Evolutionary conservation across 2,888 invertebrate species (phyloP), one percentile per base, ranked within the genome.

Genomic region (Sarcophaga caerulescens): DNA sequence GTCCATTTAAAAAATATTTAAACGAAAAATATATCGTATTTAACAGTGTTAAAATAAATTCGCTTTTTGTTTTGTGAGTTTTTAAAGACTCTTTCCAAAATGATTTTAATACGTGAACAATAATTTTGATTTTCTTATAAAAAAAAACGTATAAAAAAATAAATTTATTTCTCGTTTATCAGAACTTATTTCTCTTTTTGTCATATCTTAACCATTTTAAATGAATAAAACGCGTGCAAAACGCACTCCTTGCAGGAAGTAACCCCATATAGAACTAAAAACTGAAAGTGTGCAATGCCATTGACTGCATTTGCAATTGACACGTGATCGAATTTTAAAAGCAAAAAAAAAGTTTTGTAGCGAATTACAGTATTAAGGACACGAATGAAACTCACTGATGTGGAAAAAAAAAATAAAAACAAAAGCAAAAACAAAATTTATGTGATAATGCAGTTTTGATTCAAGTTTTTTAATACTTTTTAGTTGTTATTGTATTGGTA

Each of bases 251-350:
- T 52, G 52, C 14, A 12, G 52, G 52, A 52, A 17, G 17, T 52
- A 52, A 14, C 8, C 25, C 44, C 44, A 12, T 47, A 11, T 57
- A 60, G 21, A 19, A 60, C 17, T 45, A 0, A 35, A 52, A 59
- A 63, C 47, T 47, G 12, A 52, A 59, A 70, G 69, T 17, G 71
- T 79, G 85, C 79, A 85, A 57, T 78, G 68, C 79, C 82, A 82
- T 83, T 76, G 85, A 85, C 68, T 85, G n/a, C 79, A 76, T 83
- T 68, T 71, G 21, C 60, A 45, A 80, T 77, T 69, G 83, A 79
- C 85, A 85, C 85, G 85, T 85, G 85, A 82, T 85, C 79, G 78
- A 59, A 45, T 59, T 73, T 14, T 17, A 17, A 17, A 35, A 35
- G 35, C 8, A 1, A 14, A 52, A 52, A 52, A 52, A 14, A 14